Conservation (phyloP, 2,113 vertebrate genomes). For the Podarcis raffonei region DNA sequence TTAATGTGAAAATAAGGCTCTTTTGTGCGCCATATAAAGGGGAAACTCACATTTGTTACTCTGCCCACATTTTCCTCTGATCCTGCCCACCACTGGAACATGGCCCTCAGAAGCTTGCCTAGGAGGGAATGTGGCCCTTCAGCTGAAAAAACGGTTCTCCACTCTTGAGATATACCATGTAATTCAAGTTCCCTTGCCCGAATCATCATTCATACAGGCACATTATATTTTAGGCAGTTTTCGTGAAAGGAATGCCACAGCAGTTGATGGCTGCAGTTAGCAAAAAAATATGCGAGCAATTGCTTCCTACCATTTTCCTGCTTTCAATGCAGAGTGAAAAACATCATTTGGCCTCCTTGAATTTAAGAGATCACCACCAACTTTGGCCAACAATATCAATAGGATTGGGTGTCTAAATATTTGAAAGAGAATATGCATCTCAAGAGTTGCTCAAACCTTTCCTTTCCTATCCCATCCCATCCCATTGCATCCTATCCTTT, state of each 20-base stretch:
- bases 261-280: not conserved
- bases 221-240: not conserved
- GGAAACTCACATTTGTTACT: too few species aligned
- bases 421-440: not conserved
- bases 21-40: too few species aligned
- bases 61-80: too few species aligned
- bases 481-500: too few species aligned
- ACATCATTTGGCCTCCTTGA: conserved; percentile 23
- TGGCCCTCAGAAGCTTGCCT: too few species aligned
- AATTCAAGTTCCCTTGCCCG: not conserved
- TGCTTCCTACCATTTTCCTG: conserved; percentile 55
- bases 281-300: conserved; percentile 37
- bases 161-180: not conserved
- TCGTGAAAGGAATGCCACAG: not conserved
- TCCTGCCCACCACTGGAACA: too few species aligned
- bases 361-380: not conserved
- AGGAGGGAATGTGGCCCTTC: too few species aligned
- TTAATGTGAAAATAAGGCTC: too few species aligned
- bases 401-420: conserved; percentile 16
- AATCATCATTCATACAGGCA: not conserved
- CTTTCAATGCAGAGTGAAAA: not conserved
- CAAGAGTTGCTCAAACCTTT: not conserved
- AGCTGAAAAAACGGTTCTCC: too few species aligned
- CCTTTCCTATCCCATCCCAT: too few species aligned
- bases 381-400: conserved; percentile 9